These are phyloP conservation scores for Anableps anableps DNA, from an alignment of 2,797 vertebrate genomes.

Conservation along the genomic window DNA sequence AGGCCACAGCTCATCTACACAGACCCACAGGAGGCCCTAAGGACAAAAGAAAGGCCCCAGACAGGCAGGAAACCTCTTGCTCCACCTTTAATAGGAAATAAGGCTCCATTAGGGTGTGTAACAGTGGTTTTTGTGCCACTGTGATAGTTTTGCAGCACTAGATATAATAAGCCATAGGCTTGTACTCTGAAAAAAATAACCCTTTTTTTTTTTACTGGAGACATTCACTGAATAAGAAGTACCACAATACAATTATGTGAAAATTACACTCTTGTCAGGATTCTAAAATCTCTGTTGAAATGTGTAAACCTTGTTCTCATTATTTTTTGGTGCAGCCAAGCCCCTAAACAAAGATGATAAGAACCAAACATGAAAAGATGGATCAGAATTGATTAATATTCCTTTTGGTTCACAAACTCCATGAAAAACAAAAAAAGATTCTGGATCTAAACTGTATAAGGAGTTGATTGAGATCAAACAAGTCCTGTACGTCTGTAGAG, in stretches of 20 bases:
- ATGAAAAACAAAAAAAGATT: neutral
- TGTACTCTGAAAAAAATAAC: neutral
- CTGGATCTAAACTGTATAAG: neutral
- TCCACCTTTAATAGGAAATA: slow-evolving; percentile 54
- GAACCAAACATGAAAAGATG: neutral
- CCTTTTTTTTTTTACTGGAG: neutral
- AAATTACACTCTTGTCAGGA: neutral
- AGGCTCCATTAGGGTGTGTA: slow-evolving; percentile 38
- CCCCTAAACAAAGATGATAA: neutral
- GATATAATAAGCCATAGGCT: neutral
- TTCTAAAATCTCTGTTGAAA: neutral
- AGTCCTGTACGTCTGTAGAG: too few species aligned
- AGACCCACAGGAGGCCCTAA: slow-evolving; percentile 41
- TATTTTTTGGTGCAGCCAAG: neutral
- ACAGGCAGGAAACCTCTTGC: slow-evolving; percentile 57
- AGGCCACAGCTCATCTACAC: slow-evolving; percentile 50
- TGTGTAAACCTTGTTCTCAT: neutral
- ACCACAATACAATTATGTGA: neutral
- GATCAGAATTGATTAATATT: neutral
- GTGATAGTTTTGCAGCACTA: neutral
- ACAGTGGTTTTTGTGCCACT: slow-evolving; percentile 9
- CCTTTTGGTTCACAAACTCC: neutral
- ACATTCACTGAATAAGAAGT: neutral
- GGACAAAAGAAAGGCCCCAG: slow-evolving; percentile 35
- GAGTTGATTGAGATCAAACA: neutral